phyloP scores from a whole-genome alignment of 2,797 vertebrate genomes.

The Eupleurogrammus muticus region DNA sequence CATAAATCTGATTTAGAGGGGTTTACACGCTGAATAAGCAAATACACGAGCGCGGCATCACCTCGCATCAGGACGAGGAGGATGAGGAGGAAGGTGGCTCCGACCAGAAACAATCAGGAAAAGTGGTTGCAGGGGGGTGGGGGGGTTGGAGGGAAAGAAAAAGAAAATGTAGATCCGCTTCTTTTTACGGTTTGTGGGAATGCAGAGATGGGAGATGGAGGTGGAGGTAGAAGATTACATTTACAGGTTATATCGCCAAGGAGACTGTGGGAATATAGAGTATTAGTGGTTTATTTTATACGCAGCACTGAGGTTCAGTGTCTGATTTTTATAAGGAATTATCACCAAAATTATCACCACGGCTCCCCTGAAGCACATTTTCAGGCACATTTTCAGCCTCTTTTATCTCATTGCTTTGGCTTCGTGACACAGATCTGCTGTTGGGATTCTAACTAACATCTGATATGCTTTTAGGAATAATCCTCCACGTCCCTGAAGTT shows the following conservation, averaged over 20 bases:
- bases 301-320: too few species aligned
- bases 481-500: too few species aligned
- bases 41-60: slow-evolving; percentile 65
- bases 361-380: too few species aligned
- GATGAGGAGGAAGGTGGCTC: slow-evolving; percentile 53
- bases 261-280: neutral
- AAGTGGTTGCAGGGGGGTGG: slow-evolving; percentile 14
- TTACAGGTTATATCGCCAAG: neutral
- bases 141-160: too few species aligned
- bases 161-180: neutral
- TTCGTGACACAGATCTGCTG: too few species aligned
- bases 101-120: slow-evolving; percentile 47
- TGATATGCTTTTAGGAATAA: too few species aligned
- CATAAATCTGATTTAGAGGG: slow-evolving; percentile 74
- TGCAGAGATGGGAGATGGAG: neutral
- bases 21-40: slow-evolving; percentile 66
- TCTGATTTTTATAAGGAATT: too few species aligned
- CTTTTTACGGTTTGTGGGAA: neutral
- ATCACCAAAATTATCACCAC: too few species aligned
- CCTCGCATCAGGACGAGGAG: slow-evolving; percentile 57
- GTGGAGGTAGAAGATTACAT: neutral
- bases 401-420: too few species aligned
- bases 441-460: too few species aligned
- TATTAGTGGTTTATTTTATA: neutral
- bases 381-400: too few species aligned